Evolutionary conservation across 2,888 invertebrate genomes (phyloP), one percentile per base, ranked within the genome.

Genomic region (Tolmerus cingulatus): DNA sequence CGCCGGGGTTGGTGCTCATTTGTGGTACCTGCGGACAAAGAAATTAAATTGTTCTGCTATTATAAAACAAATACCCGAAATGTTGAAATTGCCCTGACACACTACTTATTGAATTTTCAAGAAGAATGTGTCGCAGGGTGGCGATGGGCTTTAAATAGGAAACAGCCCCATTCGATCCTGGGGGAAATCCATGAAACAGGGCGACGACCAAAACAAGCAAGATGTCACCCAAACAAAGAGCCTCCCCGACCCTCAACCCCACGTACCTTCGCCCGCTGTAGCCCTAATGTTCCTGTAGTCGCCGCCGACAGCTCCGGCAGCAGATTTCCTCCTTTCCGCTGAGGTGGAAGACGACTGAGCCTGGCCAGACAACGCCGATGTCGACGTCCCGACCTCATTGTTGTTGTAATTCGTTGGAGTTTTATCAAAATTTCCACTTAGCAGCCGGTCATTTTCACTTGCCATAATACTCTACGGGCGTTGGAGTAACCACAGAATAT

Each of bases 1-100:
- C 89, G 88, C 43, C 89, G 88, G 23, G 87, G 88, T 74, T 88
- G 89, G 14, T 89, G 79, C 37, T 89, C 88, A 12, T n/a, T 74
- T 66, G 46, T 34, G 37, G 57, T 77, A 74, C 7, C 87, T 87
- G 74, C 7, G 5, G 5, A 16, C n/a, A 51, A 16, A 51, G n/a
- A 51, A 51, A 7, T 51, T 51, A 5, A n/a, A 2, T 51, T n/a
- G n/a, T 19, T 46, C 43, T 46, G 3, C 1, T 46, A 5, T 46
- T 12, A 46, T 16, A 4, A 5, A 2, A 7, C n/a, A 86, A 87
- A 30, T 2, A 14, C 8, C 55, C 55, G 66, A 34, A n/a, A 19
- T 27, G 12, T 0, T 30, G 30, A 14, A 43, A 2, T 55, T 55
- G 12, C 7, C 7, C 8, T 0, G 23, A 55, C 27, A 34, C 27